phyloP scores from a whole-genome alignment of 2,797 vertebrate genomes.

The Clamator glandarius region DNA sequence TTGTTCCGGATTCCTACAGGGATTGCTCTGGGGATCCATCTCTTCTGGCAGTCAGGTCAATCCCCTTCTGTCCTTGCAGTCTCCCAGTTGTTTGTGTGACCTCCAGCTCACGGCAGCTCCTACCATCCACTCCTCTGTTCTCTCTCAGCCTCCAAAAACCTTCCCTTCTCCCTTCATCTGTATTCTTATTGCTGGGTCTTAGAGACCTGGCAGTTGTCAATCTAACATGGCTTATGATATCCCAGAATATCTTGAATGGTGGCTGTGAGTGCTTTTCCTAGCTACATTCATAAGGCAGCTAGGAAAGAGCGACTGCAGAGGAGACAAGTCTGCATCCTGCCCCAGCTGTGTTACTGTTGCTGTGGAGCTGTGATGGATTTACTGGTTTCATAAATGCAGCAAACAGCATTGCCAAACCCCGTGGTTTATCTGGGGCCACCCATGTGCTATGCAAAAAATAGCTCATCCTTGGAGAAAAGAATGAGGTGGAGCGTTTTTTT shows the following conservation, averaged over 20 bases:
- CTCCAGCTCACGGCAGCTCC: neutral
- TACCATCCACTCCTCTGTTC: neutral
- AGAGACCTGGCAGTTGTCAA: neutral
- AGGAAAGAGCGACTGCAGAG: neutral
- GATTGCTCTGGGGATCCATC: neutral
- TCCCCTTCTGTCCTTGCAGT: neutral
- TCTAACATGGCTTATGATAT: neutral
- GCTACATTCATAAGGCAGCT: neutral
- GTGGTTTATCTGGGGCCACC: constrained; percentile 17
- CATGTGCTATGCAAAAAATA: neutral
- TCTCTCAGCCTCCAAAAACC: neutral
- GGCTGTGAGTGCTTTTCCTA: neutral
- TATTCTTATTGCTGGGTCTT: neutral
- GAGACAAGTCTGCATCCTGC: neutral
- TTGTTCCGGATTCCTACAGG: neutral
- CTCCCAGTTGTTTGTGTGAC: neutral
- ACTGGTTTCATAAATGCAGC: neutral
- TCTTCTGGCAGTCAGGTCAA: neutral
- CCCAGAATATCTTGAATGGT: neutral
- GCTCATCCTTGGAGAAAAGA: neutral
- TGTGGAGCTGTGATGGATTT: neutral
- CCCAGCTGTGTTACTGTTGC: neutral
- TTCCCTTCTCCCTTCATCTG: neutral
- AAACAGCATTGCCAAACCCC: neutral
- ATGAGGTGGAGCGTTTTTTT: neutral